Evolutionary conservation across 2,797 vertebrate genomes (phyloP), one percentile per base, ranked within the genome.

Genomic region (Australoheros facetus): DNA sequence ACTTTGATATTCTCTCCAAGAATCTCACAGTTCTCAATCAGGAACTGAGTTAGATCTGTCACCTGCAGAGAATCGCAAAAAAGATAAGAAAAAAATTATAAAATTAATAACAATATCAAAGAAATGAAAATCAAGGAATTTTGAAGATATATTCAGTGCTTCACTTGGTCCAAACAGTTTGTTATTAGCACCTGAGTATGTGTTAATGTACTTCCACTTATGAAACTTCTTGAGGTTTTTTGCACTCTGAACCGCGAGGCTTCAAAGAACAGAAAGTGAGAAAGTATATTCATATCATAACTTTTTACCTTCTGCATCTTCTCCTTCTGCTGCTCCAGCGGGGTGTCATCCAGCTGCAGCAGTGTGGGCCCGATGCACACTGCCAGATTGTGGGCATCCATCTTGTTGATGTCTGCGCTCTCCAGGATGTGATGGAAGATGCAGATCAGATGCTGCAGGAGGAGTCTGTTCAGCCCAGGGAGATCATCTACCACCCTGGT

Each of bases 321-420:
- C 69, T 95, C 95, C 81, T 94, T 96, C 90, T 97, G 96, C 83
- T 92, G 94, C 55, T 97, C 95, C 57, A 97, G 88, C 0, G 94
- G 90, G 9, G 95, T 88, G 57, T 73, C 91, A 28, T 95, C 94
- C 0, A 71, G 85, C 75, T 94, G 93, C 85, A 96, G 96, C 91
- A 99, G 93, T 0, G 96, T 98, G 73, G 98, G 98, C 1, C 95
- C 97, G 1, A 98, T 90, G 51, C 98, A 99, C 90, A 98, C 96
- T 3, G 98, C 97, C 53, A 99, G 90, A 64, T 99, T 99, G 91
- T 89, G 87, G 75, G 97, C 95, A 57, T 97, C 96, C 98, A 99
- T 99, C 92, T 94, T 98, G 95, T 92, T 99, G 85, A 87, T 82
- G 26, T 96, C 81, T 0, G 96, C 90, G 0, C 78, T 96, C 84